Base-by-base conservation (phyloP, 2,113 vertebrate genomes). In the Urocynchramus pylzowi region DNA sequence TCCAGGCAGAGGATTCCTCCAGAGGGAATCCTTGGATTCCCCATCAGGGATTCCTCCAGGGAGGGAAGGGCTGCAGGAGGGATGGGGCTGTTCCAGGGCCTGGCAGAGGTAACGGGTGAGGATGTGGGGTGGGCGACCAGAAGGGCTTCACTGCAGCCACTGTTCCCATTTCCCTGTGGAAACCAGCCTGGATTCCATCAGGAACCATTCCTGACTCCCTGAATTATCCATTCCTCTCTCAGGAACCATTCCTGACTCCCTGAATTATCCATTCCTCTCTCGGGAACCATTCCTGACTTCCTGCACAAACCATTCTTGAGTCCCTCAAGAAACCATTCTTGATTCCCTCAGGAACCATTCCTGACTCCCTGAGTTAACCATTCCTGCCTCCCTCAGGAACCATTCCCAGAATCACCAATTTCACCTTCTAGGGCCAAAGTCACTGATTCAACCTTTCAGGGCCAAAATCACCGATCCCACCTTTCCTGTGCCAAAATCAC, bases 111-210 rank as follows among this genome's bases (percentile, higher is more conserved):
- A 3, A 5, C 1, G 27, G 35, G 5, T 4, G 59, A 24, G 83
- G 60, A 15, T 2, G 1, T 1, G 24, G 63, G 41, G 16, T 1
- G 16, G 56, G 67, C 0, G 1, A 31, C 30, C 44, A 1, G n/a
- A 53, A 47, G 0, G 5, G 19, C 49, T 31, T 44, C 1, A 0
- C 70, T 41, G 70, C 65, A n/a, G 56, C 41, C 15, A 3, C 37
- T 0, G 1, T 7, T 67, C 65, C 50, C 10, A 1, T 4, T n/a
- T 50, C 45, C 45, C 24, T 42, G 35, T 0, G 4, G 15, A 39
- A 31, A 12, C 27, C 26, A 14, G 16, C 22, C 31, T 28, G 33
- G 10, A 47, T 21, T 65, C 74, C 45, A 2, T 20, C 22, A 12
- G 31, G 8, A 83, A 37, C 15, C 52, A 16, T 13, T 16, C 67